These are phyloP conservation scores for Pseudomyrmex flavicornis DNA, from an alignment of 1,140 invertebrate species.

Conservation along the genomic window DNA sequence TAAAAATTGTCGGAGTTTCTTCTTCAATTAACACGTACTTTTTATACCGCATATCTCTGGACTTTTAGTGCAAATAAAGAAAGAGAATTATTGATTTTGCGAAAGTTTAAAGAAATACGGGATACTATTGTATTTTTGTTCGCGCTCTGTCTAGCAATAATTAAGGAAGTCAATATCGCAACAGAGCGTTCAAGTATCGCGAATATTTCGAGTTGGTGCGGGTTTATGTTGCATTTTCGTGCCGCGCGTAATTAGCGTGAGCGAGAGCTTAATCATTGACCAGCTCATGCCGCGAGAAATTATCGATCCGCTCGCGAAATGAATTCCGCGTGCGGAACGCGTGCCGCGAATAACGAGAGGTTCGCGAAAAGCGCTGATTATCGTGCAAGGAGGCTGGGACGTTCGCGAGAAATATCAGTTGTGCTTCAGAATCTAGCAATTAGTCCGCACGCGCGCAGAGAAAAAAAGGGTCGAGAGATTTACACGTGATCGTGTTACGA, in stretches of 20 bases:
- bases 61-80: not conserved
- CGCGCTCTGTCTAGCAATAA: not conserved
- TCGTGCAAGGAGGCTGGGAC: too few relatives aligned
- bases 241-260: conserved; percentile 67
- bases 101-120: not conserved
- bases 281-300: conserved; percentile 70
- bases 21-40: not conserved
- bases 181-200: not conserved
- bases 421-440: not conserved
- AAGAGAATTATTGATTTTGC: not conserved
- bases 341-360: conserved; percentile 56
- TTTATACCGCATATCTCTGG: not conserved
- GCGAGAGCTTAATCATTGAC: conserved; percentile 70
- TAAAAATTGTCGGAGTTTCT: not conserved
- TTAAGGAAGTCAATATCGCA: not conserved
- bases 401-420: too few relatives aligned
- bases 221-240: conserved; percentile 58
- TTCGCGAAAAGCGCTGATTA: not conserved
- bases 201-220: conserved; percentile 17
- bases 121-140: not conserved
- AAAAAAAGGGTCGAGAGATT: not conserved
- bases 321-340: conserved; percentile 58
- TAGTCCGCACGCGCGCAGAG: not conserved
- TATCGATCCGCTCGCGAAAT: conserved; percentile 65
- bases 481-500: not conserved